phyloP scores from a whole-genome alignment of 2,113 vertebrate genomes.

The Spheniscus mendiculus region DNA sequence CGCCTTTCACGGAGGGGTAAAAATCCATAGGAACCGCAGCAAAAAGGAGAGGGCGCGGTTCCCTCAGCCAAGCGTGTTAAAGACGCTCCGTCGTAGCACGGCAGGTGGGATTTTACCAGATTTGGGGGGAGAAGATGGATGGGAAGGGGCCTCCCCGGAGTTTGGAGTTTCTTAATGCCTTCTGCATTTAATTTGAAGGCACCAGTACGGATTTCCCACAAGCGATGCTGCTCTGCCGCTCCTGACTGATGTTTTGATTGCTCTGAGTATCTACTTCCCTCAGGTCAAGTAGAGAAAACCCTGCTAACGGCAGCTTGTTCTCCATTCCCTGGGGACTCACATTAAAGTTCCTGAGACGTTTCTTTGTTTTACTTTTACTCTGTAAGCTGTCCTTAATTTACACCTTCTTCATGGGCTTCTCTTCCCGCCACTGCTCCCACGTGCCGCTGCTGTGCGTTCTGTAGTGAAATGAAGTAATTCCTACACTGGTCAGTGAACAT shows the following conservation, averaged over 20 bases:
- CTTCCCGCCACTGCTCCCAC: neutral
- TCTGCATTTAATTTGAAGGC: neutral
- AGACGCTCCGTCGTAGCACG: accelerated
- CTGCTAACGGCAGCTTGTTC: neutral
- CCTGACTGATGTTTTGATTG: neutral
- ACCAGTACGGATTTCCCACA: neutral
- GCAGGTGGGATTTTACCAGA: neutral
- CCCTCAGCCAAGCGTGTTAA: neutral
- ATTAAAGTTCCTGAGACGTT: neutral
- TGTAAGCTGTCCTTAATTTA: neutral
- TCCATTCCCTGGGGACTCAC: accelerated
- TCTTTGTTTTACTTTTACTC: neutral
- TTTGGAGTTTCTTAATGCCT: neutral
- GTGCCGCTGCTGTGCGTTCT: neutral
- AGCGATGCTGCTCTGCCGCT: neutral
- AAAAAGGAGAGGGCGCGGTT: accelerated
- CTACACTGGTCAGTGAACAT: neutral
- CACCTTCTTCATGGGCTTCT: neutral
- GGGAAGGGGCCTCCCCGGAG: neutral
- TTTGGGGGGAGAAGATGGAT: no score
- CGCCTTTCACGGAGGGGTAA: accelerated
- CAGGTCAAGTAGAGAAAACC: accelerated
- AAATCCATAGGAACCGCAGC: accelerated
- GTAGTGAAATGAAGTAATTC: neutral
- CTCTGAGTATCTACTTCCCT: neutral